Evolutionary conservation across 2,113 vertebrate genomes (phyloP).

Genomic region (Suricata suricatta): DNA sequence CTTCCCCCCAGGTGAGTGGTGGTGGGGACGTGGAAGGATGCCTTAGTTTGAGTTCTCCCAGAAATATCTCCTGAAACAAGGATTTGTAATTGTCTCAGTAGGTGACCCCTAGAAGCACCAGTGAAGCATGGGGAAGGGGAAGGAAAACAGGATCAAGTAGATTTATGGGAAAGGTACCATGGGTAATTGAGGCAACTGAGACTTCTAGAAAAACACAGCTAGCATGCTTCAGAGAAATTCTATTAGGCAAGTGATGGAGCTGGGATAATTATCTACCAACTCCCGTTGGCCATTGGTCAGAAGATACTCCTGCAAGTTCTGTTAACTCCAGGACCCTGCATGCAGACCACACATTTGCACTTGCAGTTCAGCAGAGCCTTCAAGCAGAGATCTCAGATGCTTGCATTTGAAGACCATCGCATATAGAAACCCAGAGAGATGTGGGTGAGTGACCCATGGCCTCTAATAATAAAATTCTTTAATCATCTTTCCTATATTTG

Average conservation of each 20-base stretch:
- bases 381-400: neutral
- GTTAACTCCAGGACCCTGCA: neutral
- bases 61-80: neutral
- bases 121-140: neutral
- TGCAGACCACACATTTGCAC: neutral
- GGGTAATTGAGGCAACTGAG: neutral
- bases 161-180: neutral
- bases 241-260: neutral
- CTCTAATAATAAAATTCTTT: neutral
- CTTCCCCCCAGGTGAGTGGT: neutral
- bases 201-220: neutral
- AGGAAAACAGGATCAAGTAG: neutral
- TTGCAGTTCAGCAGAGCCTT: neutral
- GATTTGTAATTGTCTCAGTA: neutral
- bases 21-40: neutral
- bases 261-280: neutral
- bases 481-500: neutral
- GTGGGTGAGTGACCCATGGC: rapidly evolving
- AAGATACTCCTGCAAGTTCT: neutral
- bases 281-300: neutral
- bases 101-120: neutral
- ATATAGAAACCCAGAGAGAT: neutral
- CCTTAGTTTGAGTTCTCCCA: neutral
- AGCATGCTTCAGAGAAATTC: neutral
- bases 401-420: neutral